These are phyloP conservation scores for Ahaetulla prasina DNA, from an alignment of 2,113 vertebrate genomes.

Conservation along the genomic window DNA sequence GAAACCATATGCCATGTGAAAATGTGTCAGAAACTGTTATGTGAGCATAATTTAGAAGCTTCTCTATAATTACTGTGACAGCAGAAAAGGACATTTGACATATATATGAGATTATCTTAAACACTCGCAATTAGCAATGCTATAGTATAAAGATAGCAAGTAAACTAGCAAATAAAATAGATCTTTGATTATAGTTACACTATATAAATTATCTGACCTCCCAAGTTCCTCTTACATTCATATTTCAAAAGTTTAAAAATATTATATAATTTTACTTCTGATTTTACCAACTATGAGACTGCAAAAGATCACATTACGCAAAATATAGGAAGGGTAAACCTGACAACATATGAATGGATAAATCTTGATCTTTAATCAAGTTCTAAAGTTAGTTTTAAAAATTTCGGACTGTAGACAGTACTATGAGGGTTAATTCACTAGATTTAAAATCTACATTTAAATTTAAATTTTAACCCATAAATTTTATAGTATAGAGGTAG, in stretches of 20 bases:
- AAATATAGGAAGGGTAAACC: not conserved
- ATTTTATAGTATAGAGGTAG: not conserved
- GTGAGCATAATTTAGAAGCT: not conserved
- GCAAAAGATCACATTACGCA: not conserved
- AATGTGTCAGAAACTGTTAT: not conserved
- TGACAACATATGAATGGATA: not conserved
- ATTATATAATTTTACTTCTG: not conserved
- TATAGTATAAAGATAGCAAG: not conserved
- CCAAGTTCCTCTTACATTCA: not conserved
- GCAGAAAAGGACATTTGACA: not conserved
- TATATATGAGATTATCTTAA: not conserved
- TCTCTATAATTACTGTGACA: not conserved
- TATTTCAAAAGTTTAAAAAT: not conserved
- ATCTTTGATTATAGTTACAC: not conserved
- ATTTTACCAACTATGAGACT: not conserved
- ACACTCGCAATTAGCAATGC: not conserved
- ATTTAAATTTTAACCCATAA: not conserved
- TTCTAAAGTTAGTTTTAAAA: not conserved
- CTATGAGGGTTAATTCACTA: not conserved
- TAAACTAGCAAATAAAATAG: not conserved
- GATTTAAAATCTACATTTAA: not conserved
- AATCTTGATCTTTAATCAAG: not conserved
- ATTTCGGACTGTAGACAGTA: not conserved
- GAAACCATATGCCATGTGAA: not conserved
- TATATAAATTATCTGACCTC: not conserved